Percentiles rank a stretch among this genome's conserved stretches.
These are phyloP conservation scores for Thomomys bottae DNA, from an alignment of 2,113 vertebrate genomes.

Conservation along the genomic window DNA sequence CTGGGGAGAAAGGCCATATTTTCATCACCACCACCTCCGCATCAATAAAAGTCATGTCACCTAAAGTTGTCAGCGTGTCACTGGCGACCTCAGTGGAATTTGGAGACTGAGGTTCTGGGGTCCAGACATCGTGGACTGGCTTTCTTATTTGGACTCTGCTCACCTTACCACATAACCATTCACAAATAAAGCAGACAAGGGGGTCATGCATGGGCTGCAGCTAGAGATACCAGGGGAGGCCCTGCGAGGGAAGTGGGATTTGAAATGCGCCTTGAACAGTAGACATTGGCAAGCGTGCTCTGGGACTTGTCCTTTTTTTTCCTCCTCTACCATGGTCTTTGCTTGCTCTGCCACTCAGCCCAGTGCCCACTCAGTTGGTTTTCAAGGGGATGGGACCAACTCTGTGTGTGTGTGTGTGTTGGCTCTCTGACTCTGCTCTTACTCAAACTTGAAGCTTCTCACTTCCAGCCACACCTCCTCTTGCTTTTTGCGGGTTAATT, in stretches of 20 bases:
- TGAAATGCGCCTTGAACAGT: neutral
- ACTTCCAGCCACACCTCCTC: too few relatives aligned
- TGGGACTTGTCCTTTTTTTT: neutral
- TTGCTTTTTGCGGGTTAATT: too few relatives aligned
- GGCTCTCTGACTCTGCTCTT: too few relatives aligned
- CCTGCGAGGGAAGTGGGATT: neutral
- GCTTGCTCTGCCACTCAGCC: neutral
- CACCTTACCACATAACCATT: neutral
- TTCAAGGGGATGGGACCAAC: neutral
- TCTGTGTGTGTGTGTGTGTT: too few relatives aligned
- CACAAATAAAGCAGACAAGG: too few relatives aligned
- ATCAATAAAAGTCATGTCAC: slow-evolving; percentile 63
- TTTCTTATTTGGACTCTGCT: neutral
- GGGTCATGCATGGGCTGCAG: too few relatives aligned
- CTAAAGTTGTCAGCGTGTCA: neutral
- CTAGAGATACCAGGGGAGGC: neutral
- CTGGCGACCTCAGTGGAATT: neutral
- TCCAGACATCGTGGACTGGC: neutral
- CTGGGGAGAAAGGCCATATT: neutral
- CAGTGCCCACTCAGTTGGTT: neutral
- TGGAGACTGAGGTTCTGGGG: neutral
- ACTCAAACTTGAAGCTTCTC: too few relatives aligned
- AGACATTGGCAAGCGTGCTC: too few relatives aligned
- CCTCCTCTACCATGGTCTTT: neutral
- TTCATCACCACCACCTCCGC: neutral